Evolutionary conservation across 2,888 invertebrate species (phyloP), one percentile per base, ranked within the genome.

Genomic region (Rotaria macrura): DNA sequence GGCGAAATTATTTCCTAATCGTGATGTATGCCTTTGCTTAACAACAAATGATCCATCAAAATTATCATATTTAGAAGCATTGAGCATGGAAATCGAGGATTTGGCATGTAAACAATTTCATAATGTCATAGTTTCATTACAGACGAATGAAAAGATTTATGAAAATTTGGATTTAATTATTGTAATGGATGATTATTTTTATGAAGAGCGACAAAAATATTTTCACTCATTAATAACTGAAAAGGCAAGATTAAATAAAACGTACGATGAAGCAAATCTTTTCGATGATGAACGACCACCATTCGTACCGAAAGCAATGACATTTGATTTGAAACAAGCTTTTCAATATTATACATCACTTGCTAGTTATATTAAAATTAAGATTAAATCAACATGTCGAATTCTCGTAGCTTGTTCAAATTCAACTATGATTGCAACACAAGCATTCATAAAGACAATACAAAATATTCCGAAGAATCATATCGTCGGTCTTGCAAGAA

Each of bases 41-140:
- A 17, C 34, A 34, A 57, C 83, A 85, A n/a, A 29, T 34, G 17
- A 85, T 55, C 40, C 79, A 85, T 40, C 43, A 5, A 34, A 49
- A 40, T 17, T 43, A 83, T 40, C 74, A 84, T 38, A 5, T 72
- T 65, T 65, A 23, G 38, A 84, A 65, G 85, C 72, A 6, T 72
- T 85, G 34, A n/a, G 20, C 1, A 84, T 85, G 84, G 85, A 85
- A 84, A 84, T 85, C 20, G 43, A 84, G 47, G 85, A 85, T 54
- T 34, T 85, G 4, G 84, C 85, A 20, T 52, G 72, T 72, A 52
- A 57, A 40, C 34, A 57, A 57, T 29, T 85, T 49, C 65, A 83
- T 74, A 74, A 17, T n/a, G 83, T 85, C 14, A 52, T 72, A 84
- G n/a, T 84, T 0, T 34, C 17, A 47, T 52, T 85, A n/a, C 40